A percentile compares a stretch with the other conserved stretches of the same genome.
Conservation (phyloP, 1,140 invertebrate genomes). For the Trichogramma pretiosum region DNA sequence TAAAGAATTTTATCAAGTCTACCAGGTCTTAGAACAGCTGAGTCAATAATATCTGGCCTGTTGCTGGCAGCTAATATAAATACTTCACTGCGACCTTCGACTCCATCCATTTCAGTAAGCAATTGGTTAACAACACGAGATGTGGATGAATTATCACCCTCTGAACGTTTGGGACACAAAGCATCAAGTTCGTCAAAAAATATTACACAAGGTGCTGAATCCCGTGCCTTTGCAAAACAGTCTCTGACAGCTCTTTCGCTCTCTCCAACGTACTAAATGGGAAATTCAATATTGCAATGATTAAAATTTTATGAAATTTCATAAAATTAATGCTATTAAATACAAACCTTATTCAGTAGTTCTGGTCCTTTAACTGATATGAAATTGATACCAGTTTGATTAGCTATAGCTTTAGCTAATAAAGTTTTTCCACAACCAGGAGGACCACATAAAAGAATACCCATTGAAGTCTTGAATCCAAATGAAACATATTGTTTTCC, state of each 20-base stretch:
- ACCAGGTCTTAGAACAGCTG: slow-evolving; percentile 88
- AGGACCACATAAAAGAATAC: slow-evolving; percentile 86
- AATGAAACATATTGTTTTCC: slow-evolving; percentile 68
- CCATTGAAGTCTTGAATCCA: slow-evolving; percentile 71
- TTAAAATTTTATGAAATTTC: too few relatives aligned
- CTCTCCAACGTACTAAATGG: slow-evolving; percentile 98
- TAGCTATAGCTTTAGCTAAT: slow-evolving; percentile 87
- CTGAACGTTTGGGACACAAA: slow-evolving; percentile 81
- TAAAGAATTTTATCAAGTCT: slow-evolving; percentile 90
- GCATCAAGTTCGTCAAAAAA: slow-evolving; percentile 99
- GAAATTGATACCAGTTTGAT: slow-evolving; percentile 94
- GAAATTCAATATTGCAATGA: too few relatives aligned
- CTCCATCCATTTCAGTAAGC: slow-evolving; percentile 97
- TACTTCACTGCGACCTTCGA: slow-evolving; percentile 80
- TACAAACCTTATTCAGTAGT: slow-evolving; percentile 80
- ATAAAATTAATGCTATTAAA: background rate
- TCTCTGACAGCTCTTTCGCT: slow-evolving; percentile 93
- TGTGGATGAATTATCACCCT: slow-evolving; percentile 60
- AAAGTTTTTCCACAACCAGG: slow-evolving; percentile 92
- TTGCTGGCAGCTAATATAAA: slow-evolving; percentile 95
- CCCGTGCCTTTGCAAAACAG: slow-evolving; percentile 87
- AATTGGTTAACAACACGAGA: slow-evolving; percentile 92
- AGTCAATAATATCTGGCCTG: slow-evolving; percentile 93
- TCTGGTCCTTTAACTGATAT: slow-evolving; percentile 97
- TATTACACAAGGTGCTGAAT: slow-evolving; percentile 95